A percentile compares a stretch with the other conserved stretches of the same genome.
phyloP scores from a whole-genome alignment of 2,888 invertebrate genomes.

The Biston betularia region DNA sequence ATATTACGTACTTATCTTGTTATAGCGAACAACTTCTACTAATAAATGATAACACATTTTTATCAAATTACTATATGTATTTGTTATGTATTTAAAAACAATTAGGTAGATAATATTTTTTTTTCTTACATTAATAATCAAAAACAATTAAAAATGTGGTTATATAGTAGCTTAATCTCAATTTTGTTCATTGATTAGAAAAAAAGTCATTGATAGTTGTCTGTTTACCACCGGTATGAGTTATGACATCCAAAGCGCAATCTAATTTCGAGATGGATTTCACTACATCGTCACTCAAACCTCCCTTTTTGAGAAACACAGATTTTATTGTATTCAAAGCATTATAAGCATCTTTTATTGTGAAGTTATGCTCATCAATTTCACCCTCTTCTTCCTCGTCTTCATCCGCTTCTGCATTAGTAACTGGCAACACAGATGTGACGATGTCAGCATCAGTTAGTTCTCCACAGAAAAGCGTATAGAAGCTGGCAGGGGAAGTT shows the following conservation, averaged over 20 bases:
- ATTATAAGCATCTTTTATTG: constrained; percentile 47
- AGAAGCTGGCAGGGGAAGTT: no score
- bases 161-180: constrained; percentile 39
- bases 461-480: constrained; percentile 46
- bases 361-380: constrained; percentile 45
- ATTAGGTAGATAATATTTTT: constrained; percentile 33
- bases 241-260: constrained; percentile 49
- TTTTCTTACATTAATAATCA: constrained; percentile 36
- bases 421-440: constrained; percentile 42
- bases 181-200: constrained; percentile 41
- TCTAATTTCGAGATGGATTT: constrained; percentile 47
- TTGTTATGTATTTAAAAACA: constrained; percentile 35
- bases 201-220: constrained; percentile 47
- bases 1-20: constrained; percentile 39
- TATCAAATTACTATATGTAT: constrained; percentile 37
- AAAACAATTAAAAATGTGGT: constrained; percentile 28
- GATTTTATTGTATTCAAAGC: constrained; percentile 46
- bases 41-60: constrained; percentile 43
- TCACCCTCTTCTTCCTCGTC: constrained; percentile 45
- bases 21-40: constrained; percentile 40
- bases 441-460: constrained; percentile 44
- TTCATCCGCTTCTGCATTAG: constrained; percentile 46
- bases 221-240: constrained; percentile 47
- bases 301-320: constrained; percentile 41
- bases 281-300: constrained; percentile 48